Base-by-base conservation (phyloP, 2,888 invertebrate genomes). In the Vesta saturnalis region DNA sequence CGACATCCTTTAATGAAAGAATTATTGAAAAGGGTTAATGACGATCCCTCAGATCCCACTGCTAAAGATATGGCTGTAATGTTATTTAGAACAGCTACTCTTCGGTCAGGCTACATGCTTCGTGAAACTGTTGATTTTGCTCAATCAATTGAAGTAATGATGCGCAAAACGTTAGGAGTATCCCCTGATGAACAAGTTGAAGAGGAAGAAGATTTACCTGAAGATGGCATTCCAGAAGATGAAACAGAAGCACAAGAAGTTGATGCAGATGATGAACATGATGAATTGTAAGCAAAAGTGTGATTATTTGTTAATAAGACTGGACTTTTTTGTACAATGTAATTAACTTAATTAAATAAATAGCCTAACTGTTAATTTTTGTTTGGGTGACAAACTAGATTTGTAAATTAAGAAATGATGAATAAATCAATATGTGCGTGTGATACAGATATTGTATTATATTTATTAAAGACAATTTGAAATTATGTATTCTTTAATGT, bases 1-100 rank as follows among this genome's bases (percentile, higher is more conserved):
- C 89, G 96, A 60, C 99, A 99, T 89, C 99, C 99, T 19, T 87
- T 99, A 58, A 92, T 99, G 80, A 92, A 92, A 76, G 97, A 98
- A 85, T 87, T 99, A 73, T 86, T 97, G 81, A 90, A 92, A 23
- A 89, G 95, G 77, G 92, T 98, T 16, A 89, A 89, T 72, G 88
- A 90, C 69, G 93, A 95, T 82, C 88, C 92, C 49, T 89, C 90
- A 39, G 95, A 96, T 84, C 86, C 89, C 12, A 88, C 87, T 1
- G 94, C 96, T 10, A 91, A 91, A 81, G 91, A 93, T 65, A 94
- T 95, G 83, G 96, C 97, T 6, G 77, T 90, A 67, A 93, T 97
- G 87, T 90, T 99, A 88, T 95, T 94, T 87, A 91, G 93, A 81
- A 95, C 96, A 10, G 97, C 98, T 8, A 97, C 96, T 1, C 86